Base-by-base conservation (phyloP, 35 echinoderm and acorn worm species). In the Apostichopus parvimensis region DNA sequence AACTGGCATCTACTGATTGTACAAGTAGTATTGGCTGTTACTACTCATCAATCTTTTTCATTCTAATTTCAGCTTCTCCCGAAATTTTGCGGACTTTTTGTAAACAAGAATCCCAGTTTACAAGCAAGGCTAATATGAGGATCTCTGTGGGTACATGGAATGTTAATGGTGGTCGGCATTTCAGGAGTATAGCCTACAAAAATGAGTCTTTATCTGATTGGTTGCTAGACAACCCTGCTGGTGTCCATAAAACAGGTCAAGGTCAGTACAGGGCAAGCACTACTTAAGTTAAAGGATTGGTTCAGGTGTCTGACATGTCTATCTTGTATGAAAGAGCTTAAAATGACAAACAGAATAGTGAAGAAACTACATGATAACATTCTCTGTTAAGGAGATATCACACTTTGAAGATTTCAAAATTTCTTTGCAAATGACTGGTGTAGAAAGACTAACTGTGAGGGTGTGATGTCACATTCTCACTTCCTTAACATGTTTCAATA, bases 61-160 rank as follows among this genome's bases (percentile, higher is more conserved):
- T 77, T 11, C 79, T 64, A 87, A 18, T 91, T 90, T 62, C 82
- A 98, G 96, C 96, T 62, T 95, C 96, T 12, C 92, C 96, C 4
- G 70, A 91, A 53, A 92, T 95, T 11, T 71, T 98, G 22, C 65
- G 79, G 71, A 77, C 89, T 54, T 82, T 98, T 60, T 95, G 94
- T 79, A 86, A 95, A 21, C 79, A 90, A 25, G 94, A 98, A 66
- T 86, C 92, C 4, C 90, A 98, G 26, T 95, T 98, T 57, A 94
- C 96, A 7, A 79, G 77, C n/a, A 64, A 86, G 14, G 77, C 92
- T 17, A 87, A 77, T 10, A 68, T 98, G 59, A 70, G 94, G 78
- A 88, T 98, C 5, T 87, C 92, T 5, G 92, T 98, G 0, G 96
- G 96, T 4, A 98, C 96, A 0, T 98, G 96, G 96, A 98, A 98